Conservation (phyloP, 2,888 invertebrate species). For the Leuctra nigra region DNA sequence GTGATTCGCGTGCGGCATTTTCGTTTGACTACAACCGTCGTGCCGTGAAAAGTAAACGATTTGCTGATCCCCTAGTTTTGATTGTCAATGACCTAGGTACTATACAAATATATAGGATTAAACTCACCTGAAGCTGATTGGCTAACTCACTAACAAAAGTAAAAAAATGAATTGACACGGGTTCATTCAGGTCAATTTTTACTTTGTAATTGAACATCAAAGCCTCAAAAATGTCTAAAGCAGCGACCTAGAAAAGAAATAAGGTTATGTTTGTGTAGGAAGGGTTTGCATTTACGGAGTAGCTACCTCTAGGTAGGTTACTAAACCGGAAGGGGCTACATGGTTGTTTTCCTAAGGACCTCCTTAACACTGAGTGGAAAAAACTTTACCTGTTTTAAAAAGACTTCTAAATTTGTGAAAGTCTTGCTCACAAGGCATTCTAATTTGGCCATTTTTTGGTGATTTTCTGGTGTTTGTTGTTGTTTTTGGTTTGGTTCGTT, state of each 20-base stretch:
- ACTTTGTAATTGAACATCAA: conserved; percentile 28
- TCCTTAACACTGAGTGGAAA: too few species aligned
- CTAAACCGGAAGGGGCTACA: not conserved
- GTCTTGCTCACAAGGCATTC: conserved; percentile 19
- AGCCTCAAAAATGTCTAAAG: conserved; percentile 28
- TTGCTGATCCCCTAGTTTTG: too few species aligned
- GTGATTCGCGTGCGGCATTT: too few species aligned
- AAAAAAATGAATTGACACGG: conserved; percentile 21
- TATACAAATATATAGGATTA: too few species aligned
- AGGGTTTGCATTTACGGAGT: too few species aligned
- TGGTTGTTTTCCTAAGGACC: too few species aligned
- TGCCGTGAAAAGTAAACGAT: too few species aligned
- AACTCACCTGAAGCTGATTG: conserved; percentile 24
- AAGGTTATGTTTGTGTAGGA: not conserved
- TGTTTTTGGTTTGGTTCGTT: too few species aligned
- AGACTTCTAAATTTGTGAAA: conserved; percentile 23
- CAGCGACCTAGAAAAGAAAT: conserved; percentile 21
- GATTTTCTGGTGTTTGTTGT: too few species aligned
- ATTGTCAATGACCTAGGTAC: too few species aligned
- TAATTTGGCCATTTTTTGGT: conserved; percentile 19
- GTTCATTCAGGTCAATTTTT: conserved; percentile 23
- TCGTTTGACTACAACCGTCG: too few species aligned
- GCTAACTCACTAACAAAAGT: conserved; percentile 23
- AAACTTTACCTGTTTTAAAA: conserved; percentile 22
- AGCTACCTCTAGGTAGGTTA: not conserved